Evolutionary conservation across 37 sponge, comb jelly and placozoan species (phyloP), one percentile per base, ranked within the genome.

Genomic region (Lycopodina hypogea): DNA sequence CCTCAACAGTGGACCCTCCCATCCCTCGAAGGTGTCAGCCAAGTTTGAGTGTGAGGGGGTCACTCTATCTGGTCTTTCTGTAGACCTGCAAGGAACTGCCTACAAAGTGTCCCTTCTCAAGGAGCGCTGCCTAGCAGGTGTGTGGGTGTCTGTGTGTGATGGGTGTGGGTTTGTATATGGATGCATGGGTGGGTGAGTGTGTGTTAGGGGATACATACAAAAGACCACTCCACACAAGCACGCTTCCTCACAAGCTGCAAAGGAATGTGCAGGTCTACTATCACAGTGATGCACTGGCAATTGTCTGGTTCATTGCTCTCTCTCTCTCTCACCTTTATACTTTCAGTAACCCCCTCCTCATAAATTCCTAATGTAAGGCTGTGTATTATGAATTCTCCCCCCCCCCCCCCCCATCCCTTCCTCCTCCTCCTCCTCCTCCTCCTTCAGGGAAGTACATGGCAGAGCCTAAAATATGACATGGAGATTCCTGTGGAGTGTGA

Each of bases 21-120:
- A 8, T 7, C 88, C 88, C 41, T 21, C 68, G 1, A 74, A 80
- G 21, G 76, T 69, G 6, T 56, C 3, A 0, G 79, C 75, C 7
- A 65, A 65, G 64, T 91, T 88, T 56, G 23, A 53, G 28, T 88
- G 84, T 70, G 84, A 82, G 14, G 92, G 84, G 3, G 56, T 33
- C 42, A 88, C 84, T 0, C 26, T 91, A n/a, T 88, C 89, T 41
- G 92, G 92, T 24, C 41, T 91, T 29, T 38, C 26, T 24, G 36
- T 87, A 24, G 72, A 78, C 4, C 42, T 91, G n/a, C 24, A 19
- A 0, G 53, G 74, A 12, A 51, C 42, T 18, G 83, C 59, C 38
- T 91, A 88, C 39, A 70, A 55, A 61, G 52, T 91, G 14, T 82
- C 84, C 18, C 76, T 91, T 11, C 45, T 74, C 29, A 91, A 87